These are phyloP conservation scores for Tenrec ecaudatus DNA, from an alignment of 2,113 vertebrate species.

Conservation along the genomic window DNA sequence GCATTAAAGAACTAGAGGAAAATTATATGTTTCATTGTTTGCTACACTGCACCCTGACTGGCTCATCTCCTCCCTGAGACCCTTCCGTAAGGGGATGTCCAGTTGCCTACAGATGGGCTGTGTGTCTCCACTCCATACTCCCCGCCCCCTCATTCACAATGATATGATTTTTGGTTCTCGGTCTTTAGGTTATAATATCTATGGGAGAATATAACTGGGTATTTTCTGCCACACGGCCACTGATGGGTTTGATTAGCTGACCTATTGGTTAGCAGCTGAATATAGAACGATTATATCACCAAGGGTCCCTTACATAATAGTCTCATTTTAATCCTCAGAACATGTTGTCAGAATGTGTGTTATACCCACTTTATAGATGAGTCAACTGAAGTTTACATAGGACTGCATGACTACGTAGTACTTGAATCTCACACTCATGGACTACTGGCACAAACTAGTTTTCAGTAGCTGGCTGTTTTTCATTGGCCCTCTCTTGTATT, in stretches of 20 bases:
- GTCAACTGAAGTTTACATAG: background rate
- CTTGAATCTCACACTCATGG: background rate
- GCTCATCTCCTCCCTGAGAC: too few species aligned
- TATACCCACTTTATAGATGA: slow-evolving; percentile 1
- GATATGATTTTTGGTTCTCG: too few species aligned
- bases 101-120: too few species aligned
- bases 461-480: background rate
- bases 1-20: too few species aligned
- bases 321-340: background rate
- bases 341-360: background rate
- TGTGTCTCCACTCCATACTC: too few species aligned
- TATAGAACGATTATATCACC: background rate
- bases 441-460: background rate
- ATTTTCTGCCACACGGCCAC: background rate
- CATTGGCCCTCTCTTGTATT: background rate
- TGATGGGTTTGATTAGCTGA: background rate
- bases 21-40: too few species aligned
- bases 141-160: too few species aligned
- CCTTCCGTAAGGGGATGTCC: too few species aligned
- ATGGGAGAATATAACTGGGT: background rate
- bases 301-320: background rate
- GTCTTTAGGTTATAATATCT: background rate
- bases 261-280: background rate
- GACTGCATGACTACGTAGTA: background rate
- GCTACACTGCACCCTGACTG: too few species aligned